Evolutionary conservation across 2,888 invertebrate genomes (phyloP).

Genomic region (Thymelicus sylvestris): DNA sequence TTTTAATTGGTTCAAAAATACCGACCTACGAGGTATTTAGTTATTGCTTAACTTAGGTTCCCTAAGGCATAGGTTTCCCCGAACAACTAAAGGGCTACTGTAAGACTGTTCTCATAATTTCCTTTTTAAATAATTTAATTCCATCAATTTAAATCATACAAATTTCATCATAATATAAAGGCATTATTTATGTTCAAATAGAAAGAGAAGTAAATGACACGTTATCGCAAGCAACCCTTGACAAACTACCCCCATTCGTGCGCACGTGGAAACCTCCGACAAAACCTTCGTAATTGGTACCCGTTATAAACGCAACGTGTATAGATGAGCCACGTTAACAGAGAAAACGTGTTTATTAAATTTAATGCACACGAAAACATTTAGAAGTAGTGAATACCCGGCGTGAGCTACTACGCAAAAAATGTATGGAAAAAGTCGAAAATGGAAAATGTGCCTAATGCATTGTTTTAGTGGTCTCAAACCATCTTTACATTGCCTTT

Average conservation of each 20-base stretch:
- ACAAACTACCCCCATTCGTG: constrained; percentile 30
- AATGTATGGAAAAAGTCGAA: too few relatives aligned
- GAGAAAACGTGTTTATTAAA: constrained; percentile 17
- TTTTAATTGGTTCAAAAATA: too few relatives aligned
- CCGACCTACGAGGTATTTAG: too few relatives aligned
- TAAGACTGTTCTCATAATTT: too few relatives aligned
- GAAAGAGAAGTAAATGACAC: constrained; percentile 8
- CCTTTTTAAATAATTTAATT: too few relatives aligned
- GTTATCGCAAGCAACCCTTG: constrained; percentile 23
- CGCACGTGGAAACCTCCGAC: constrained; percentile 12
- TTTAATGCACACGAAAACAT: constrained; percentile 23
- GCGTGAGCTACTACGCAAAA: too few relatives aligned
- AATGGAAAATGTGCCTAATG: too few relatives aligned
- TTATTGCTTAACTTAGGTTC: too few relatives aligned
- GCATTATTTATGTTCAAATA: neutral
- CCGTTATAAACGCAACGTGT: constrained; percentile 23
- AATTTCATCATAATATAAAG: neutral
- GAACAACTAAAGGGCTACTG: too few relatives aligned
- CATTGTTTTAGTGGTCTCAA: too few relatives aligned
- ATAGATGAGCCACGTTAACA: constrained; percentile 24
- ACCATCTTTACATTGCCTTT: too few relatives aligned
- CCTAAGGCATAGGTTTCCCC: too few relatives aligned
- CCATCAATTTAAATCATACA: neutral
- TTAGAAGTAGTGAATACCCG: neutral
- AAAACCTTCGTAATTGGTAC: constrained; percentile 28